phyloP scores from a whole-genome alignment of 2,888 invertebrate species.

The Euzetes globulus region DNA sequence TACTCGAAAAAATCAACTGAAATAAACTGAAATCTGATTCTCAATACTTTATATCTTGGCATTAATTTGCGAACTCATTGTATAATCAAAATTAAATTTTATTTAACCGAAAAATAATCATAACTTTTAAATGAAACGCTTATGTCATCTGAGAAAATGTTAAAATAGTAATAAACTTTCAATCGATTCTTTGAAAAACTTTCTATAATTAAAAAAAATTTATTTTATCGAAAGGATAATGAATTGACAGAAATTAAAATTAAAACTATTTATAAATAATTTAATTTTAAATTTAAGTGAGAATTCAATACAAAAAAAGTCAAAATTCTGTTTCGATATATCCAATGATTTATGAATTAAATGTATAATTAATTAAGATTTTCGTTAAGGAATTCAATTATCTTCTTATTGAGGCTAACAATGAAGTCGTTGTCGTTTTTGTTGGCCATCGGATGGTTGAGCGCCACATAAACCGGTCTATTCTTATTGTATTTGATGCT shows the following conservation, averaged over 20 bases:
- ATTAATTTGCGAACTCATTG: neutral
- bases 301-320: neutral
- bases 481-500: conserved; percentile 31
- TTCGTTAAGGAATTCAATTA: conserved; percentile 16
- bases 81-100: neutral
- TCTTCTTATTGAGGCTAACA: neutral
- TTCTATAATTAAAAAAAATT: too few species aligned
- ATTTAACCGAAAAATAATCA: too few species aligned
- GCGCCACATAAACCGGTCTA: conserved; percentile 35
- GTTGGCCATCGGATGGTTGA: conserved; percentile 23
- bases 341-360: neutral
- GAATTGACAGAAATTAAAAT: neutral
- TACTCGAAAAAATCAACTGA: neutral
- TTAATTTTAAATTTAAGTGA: neutral
- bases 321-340: too few species aligned
- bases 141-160: too few species aligned
- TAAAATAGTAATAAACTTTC: too few species aligned
- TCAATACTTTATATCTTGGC: neutral
- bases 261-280: neutral
- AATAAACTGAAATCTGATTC: neutral
- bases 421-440: neutral
- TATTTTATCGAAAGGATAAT: too few species aligned
- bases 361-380: neutral
- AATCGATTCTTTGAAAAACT: too few species aligned
- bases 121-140: too few species aligned